These are phyloP conservation scores for Phalacrocorax aristotelis DNA, from an alignment of 2,113 vertebrate species.

Conservation along the genomic window DNA sequence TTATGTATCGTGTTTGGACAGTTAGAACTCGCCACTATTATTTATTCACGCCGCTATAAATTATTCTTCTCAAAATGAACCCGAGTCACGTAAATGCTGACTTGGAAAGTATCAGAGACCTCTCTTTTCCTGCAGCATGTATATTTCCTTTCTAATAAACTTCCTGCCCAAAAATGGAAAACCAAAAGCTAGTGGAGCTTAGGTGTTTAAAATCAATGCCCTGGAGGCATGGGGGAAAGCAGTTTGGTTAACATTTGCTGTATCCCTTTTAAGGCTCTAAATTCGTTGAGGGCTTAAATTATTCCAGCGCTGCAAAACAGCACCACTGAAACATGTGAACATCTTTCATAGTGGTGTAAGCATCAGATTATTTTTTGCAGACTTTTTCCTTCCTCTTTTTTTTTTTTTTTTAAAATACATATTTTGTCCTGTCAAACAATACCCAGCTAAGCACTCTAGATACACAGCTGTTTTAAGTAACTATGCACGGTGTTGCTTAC, in stretches of 20 bases:
- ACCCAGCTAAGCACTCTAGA: neutral
- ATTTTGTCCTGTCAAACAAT: constrained; percentile 6
- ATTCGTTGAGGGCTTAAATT: constrained; percentile 6
- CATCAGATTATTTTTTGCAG: neutral
- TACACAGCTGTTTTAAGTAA: neutral
- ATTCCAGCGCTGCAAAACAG: neutral
- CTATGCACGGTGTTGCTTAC: neutral
- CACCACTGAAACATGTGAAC: neutral
- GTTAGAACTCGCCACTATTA: constrained; percentile 58
- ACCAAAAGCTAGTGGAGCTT: constrained; percentile 32
- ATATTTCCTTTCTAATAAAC: constrained; percentile 14
- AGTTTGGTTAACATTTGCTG: constrained; percentile 6
- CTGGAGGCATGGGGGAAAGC: neutral
- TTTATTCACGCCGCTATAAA: constrained; percentile 72
- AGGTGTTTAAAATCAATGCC: constrained; percentile 53
- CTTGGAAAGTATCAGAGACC: constrained; percentile 44
- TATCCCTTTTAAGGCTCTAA: neutral
- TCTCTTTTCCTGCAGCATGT: constrained; percentile 17
- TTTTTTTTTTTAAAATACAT: neutral
- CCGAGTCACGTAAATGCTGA: constrained; percentile 66
- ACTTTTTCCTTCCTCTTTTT: neutral
- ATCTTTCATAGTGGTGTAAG: neutral
- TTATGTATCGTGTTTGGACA: constrained; percentile 63
- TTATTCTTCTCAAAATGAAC: constrained; percentile 68
- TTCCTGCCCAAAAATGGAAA: constrained; percentile 66